phyloP scores from a whole-genome alignment of 2,888 invertebrate species.

The Aspidiotus destructor region DNA sequence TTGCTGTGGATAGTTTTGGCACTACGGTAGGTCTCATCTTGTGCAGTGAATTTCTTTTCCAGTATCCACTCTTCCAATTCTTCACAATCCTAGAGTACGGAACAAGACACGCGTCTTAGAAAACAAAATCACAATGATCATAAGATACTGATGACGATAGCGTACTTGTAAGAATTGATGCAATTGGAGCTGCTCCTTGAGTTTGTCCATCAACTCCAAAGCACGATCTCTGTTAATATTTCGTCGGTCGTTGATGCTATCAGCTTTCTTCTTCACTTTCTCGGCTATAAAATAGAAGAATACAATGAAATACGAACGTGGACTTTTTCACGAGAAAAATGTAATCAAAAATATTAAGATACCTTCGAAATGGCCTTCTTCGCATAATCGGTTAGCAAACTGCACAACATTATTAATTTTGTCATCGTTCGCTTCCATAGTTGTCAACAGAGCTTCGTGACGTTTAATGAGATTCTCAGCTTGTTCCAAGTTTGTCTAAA shows the following conservation, averaged over 20 bases:
- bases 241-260: constrained; percentile 82
- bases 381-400: constrained; percentile 80
- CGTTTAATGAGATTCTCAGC: constrained; percentile 95
- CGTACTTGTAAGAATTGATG: constrained; percentile 75
- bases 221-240: constrained; percentile 86
- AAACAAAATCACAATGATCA: background rate
- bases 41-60: constrained; percentile 96
- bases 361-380: constrained; percentile 83
- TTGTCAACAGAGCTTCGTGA: constrained; percentile 97
- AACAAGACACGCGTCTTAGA: constrained; percentile 20
- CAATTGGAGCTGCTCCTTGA: constrained; percentile 86
- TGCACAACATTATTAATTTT: constrained; percentile 94
- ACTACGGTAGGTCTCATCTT: constrained; percentile 96
- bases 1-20: constrained; percentile 99
- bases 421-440: constrained; percentile 99
- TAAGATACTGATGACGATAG: no score
- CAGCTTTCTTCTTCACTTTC: constrained; percentile 91
- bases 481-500: constrained; percentile 73
- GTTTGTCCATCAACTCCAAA: constrained; percentile 77
- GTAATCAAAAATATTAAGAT: constrained; percentile 41
- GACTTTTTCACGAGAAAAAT: background rate
- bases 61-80: constrained; percentile 98
- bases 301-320: background rate
- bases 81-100: constrained; percentile 71
- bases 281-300: constrained; percentile 52